Evolutionary conservation across 1,140 invertebrate genomes (phyloP).

Genomic region (Trissolcus basalis): DNA sequence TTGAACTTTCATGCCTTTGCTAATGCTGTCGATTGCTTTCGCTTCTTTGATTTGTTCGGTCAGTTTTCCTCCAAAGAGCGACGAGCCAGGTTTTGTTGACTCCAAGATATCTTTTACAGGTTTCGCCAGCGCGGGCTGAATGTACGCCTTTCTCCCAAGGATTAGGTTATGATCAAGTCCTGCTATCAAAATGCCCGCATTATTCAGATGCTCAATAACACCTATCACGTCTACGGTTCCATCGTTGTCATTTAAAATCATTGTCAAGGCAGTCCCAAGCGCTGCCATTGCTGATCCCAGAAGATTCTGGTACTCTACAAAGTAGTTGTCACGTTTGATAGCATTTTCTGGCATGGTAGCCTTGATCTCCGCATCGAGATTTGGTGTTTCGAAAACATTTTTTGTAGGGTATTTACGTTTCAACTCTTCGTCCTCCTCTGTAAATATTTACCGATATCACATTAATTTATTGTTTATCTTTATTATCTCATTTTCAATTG

Average conservation of each 20-base stretch:
- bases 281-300: conserved; percentile 34
- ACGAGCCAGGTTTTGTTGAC: conserved; percentile 7
- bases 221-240: conserved; percentile 24
- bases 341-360: conserved; percentile 21
- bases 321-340: conserved; percentile 36
- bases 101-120: conserved; percentile 24
- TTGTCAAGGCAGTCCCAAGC: conserved; percentile 27
- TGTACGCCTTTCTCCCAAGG: neutral
- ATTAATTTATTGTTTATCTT: neutral
- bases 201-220: no score
- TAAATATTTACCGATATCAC: neutral
- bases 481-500: neutral
- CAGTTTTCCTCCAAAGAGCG: conserved; percentile 24
- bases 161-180: neutral
- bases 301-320: conserved; percentile 30
- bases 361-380: conserved; percentile 25
- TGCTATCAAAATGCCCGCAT: no score
- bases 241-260: conserved; percentile 30
- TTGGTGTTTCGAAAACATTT: conserved; percentile 27
- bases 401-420: conserved; percentile 13
- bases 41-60: conserved; percentile 37
- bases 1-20: conserved; percentile 18
- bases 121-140: neutral
- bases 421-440: no score
- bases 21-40: conserved; percentile 21